Evolutionary conservation across 2,113 vertebrate species (phyloP).

Genomic region (Psittacara wagleri): DNA sequence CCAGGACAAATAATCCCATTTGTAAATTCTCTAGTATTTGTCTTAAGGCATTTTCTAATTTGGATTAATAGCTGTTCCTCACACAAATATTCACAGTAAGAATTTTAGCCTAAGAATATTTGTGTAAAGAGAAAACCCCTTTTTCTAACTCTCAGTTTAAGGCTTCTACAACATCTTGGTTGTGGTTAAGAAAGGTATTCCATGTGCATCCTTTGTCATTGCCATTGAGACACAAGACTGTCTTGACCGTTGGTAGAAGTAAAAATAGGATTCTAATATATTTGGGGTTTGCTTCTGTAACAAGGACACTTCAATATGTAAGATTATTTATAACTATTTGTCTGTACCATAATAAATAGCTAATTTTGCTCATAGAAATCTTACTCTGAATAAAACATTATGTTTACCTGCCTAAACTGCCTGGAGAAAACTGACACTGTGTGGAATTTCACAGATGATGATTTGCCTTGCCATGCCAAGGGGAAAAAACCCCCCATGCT

Average conservation of each 20-base stretch:
- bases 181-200: not conserved
- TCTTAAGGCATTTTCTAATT: not conserved
- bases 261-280: not conserved
- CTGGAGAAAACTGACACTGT: not conserved
- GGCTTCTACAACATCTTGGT: not conserved
- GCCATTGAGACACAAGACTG: not conserved
- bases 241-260: not conserved
- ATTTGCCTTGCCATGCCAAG: not conserved
- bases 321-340: not conserved
- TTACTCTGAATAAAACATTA: not conserved
- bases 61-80: not conserved
- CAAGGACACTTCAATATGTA: not conserved
- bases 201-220: not conserved
- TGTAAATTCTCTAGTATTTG: not conserved
- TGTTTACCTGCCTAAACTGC: not conserved
- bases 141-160: not conserved
- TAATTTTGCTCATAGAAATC: not conserved
- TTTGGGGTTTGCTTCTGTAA: not conserved
- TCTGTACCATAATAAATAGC: not conserved
- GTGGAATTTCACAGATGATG: not conserved
- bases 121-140: not conserved
- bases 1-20: not conserved
- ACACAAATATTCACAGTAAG: not conserved
- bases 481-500: accelerated
- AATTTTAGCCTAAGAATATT: not conserved